phyloP scores from a whole-genome alignment of 2,888 invertebrate species.

The Cheilosia urbana region DNA sequence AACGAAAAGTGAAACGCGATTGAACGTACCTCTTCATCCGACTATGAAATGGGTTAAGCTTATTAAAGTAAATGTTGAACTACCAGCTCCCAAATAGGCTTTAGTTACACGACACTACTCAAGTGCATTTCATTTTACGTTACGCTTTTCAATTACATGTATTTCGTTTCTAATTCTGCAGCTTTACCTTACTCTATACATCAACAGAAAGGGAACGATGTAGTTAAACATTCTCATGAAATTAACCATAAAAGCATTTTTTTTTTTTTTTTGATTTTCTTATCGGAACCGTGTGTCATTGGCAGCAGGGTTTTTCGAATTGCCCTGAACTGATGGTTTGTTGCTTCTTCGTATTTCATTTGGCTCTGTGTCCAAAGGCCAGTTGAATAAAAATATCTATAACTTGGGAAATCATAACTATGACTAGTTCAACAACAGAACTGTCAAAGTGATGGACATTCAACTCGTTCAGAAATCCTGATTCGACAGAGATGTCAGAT shows the following conservation, averaged over 20 bases:
- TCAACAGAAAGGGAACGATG: not conserved
- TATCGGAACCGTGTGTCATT: not conserved
- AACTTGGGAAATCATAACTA: not conserved
- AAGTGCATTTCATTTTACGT: no score
- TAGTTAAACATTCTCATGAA: not conserved
- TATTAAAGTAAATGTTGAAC: no score
- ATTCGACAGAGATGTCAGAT: not conserved
- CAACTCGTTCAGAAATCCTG: no score
- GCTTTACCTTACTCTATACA: no score
- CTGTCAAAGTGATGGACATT: not conserved
- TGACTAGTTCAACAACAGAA: not conserved
- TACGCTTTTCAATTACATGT: no score
- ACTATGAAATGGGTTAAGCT: no score
- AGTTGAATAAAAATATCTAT: not conserved
- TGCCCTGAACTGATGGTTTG: not conserved
- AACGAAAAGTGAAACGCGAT: no score
- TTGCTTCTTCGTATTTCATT: not conserved
- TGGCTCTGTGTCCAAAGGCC: not conserved
- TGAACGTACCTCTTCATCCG: no score
- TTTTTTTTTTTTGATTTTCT: no score
- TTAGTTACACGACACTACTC: no score
- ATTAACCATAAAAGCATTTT: not conserved
- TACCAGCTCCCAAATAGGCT: no score
- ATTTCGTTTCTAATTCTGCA: not conserved
- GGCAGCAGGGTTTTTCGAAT: not conserved